A percentile compares a stretch with the other conserved stretches of the same genome.
Conservation (phyloP, 37 sponge, comb jelly and placozoan genomes). For the Halisarca cf. caerulea region DNA sequence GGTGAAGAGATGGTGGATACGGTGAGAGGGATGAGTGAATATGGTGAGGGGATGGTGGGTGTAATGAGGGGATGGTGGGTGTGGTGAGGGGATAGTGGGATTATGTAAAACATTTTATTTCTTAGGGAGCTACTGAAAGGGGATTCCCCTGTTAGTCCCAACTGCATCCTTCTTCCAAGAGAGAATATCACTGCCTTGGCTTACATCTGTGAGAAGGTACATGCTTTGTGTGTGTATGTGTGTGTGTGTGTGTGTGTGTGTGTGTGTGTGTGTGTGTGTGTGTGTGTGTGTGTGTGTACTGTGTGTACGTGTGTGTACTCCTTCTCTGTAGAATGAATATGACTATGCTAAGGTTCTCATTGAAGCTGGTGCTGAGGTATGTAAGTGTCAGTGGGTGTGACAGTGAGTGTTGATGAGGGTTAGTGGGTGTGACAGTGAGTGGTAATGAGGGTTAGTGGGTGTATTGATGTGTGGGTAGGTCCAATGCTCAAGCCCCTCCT, state of each 20-base stretch:
- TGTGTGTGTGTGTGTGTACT: not conserved
- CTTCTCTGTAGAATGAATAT: not conserved
- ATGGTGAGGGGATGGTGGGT: too few relatives aligned
- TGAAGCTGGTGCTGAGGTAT: not conserved
- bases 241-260: too few relatives aligned
- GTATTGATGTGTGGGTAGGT: not conserved
- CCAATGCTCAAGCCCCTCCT: not conserved
- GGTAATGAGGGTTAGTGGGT: not conserved
- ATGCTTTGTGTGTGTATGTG: too few relatives aligned
- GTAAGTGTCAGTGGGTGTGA: not conserved
- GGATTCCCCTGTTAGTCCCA: not conserved
- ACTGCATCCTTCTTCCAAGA: not conserved
- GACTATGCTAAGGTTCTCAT: not conserved
- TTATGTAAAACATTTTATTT: not conserved
- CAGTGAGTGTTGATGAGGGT: not conserved
- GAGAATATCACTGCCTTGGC: conserved; percentile 3
- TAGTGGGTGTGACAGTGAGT: not conserved
- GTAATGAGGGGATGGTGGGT: too few relatives aligned
- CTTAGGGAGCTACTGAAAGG: not conserved
- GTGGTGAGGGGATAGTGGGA: not conserved
- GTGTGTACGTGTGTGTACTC: conserved; percentile 2
- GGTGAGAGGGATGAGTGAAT: not conserved
- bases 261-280: not conserved
- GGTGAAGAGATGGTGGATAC: too few relatives aligned
- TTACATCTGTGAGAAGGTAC: conserved; percentile 8